Percentiles rank a stretch among this genome's conserved stretches.
phyloP scores from a whole-genome alignment of 2,113 vertebrate species.

The Scophthalmus maximus region DNA sequence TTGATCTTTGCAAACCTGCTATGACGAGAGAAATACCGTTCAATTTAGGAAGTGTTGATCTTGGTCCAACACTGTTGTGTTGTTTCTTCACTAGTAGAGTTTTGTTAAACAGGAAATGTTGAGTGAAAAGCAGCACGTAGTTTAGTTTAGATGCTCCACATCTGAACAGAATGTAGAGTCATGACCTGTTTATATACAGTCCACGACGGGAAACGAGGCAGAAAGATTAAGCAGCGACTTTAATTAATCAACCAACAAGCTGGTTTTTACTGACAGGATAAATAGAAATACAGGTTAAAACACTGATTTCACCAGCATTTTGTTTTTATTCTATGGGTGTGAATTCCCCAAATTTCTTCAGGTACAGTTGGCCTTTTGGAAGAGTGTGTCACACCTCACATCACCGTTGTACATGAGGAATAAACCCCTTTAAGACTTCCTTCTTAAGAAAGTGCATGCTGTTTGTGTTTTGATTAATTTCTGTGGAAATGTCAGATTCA shows the following conservation, averaged over 20 bases:
- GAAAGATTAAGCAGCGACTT: not conserved
- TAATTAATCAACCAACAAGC: not conserved
- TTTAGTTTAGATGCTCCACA: too few species aligned
- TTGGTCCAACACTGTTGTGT: not conserved
- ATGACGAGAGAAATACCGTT: not conserved
- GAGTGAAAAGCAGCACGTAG: not conserved
- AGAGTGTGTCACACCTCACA: not conserved
- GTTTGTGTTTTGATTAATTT: not conserved
- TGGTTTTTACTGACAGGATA: not conserved
- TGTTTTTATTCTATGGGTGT: not conserved
- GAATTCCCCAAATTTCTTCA: not conserved
- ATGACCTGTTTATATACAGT: too few species aligned
- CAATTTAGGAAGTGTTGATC: not conserved
- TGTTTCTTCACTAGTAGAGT: conserved; percentile 9
- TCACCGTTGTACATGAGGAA: not conserved
- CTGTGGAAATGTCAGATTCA: not conserved
- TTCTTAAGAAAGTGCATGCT: conserved; percentile 31
- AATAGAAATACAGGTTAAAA: not conserved
- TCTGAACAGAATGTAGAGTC: too few species aligned
- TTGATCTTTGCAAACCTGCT: not conserved
- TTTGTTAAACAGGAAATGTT: not conserved
- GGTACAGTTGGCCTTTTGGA: not conserved
- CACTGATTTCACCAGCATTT: not conserved
- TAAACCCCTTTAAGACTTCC: not conserved
- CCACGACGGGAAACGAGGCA: too few species aligned